Evolutionary conservation across 2,888 invertebrate species (phyloP).

Genomic region (Caenorhabditis zanzibari): DNA sequence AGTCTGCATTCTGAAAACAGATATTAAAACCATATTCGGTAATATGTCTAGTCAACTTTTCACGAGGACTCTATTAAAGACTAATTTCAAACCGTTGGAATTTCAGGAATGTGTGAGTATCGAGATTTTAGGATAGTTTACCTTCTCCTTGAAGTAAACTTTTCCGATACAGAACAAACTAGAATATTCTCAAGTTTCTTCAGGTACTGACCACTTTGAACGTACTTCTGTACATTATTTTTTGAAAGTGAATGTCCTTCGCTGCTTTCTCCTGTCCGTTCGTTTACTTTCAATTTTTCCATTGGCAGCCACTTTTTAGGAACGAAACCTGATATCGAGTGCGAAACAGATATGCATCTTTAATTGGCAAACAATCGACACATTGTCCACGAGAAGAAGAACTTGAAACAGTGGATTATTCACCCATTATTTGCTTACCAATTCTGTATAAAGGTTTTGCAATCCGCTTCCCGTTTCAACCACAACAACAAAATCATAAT

Average conservation of each 20-base stretch:
- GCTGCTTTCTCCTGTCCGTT: not conserved
- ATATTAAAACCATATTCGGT: too few relatives aligned
- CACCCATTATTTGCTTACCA: constrained; percentile 56
- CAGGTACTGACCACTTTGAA: not conserved
- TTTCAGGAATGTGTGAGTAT: too few relatives aligned
- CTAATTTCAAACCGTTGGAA: too few relatives aligned
- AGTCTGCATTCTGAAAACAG: too few relatives aligned
- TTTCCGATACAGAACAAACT: too few relatives aligned
- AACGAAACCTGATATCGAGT: constrained; percentile 50
- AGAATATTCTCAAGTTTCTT: too few relatives aligned
- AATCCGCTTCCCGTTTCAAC: constrained; percentile 30
- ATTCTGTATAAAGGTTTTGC: constrained; percentile 51
- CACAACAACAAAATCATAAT: constrained; percentile 9
- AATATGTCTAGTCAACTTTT: too few relatives aligned
- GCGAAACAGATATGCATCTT: constrained; percentile 52
- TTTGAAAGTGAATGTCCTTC: constrained; percentile 12
- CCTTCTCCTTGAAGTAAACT: too few relatives aligned
- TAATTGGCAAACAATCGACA: constrained; percentile 45
- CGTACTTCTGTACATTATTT: not conserved
- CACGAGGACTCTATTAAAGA: too few relatives aligned
- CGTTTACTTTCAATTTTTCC: constrained; percentile 14
- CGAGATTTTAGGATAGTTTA: too few relatives aligned
- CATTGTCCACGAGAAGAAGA: constrained; percentile 36
- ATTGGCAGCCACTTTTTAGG: constrained; percentile 54
- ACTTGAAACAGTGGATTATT: constrained; percentile 51